phyloP scores from a whole-genome alignment of 2,797 vertebrate genomes.

The Rhinophrynus dorsalis region DNA sequence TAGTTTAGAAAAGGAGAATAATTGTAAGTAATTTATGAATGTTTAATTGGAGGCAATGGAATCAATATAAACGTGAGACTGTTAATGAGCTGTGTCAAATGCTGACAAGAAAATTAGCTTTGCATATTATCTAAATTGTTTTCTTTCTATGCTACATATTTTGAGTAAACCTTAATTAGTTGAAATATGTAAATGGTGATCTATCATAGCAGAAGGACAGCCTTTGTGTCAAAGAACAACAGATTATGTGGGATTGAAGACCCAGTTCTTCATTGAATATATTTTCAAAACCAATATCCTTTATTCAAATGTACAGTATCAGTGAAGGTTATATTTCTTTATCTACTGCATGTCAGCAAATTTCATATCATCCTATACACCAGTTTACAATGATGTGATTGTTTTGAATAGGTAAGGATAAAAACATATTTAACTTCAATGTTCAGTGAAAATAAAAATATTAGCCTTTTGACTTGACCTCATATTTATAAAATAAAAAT shows the following conservation, averaged over 20 bases:
- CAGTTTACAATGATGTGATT: neutral
- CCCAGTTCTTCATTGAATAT: neutral
- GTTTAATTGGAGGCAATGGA: constrained; percentile 1
- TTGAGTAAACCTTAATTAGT: constrained; percentile 22
- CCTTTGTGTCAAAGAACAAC: constrained; percentile 31
- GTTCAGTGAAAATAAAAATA: neutral
- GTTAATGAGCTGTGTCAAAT: constrained; percentile 6
- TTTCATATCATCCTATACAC: neutral
- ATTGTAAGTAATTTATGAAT: neutral
- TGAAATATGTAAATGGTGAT: constrained; percentile 36
- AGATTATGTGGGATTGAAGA: constrained; percentile 3
- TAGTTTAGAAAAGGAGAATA: no score
- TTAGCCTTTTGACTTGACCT: neutral
- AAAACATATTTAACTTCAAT: neutral
- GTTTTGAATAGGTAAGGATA: neutral
- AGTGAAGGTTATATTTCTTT: constrained; percentile 15
- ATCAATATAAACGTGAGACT: neutral
- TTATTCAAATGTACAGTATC: constrained; percentile 4
- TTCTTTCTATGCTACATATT: neutral
- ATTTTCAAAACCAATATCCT: constrained; percentile 29
- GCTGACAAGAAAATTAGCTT: constrained; percentile 15
- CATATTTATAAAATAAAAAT: no score
- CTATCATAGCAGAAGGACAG: constrained; percentile 32
- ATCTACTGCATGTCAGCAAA: constrained; percentile 11
- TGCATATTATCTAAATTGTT: constrained; percentile 9